Evolutionary conservation across 2,888 invertebrate genomes (phyloP).

Genomic region (Pseudococcus viburni): DNA sequence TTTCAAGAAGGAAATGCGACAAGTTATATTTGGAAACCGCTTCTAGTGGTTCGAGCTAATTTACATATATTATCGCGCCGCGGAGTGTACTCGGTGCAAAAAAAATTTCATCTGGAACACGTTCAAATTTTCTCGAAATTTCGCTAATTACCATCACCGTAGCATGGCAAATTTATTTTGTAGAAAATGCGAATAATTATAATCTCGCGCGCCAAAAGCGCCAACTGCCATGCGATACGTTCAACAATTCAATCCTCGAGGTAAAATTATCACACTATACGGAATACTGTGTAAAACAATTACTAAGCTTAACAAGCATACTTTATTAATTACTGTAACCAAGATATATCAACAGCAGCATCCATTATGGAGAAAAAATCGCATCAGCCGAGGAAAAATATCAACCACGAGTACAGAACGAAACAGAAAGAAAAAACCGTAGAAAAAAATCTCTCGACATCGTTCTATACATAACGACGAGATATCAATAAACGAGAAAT

Average conservation of each 20-base stretch:
- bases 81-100: neutral
- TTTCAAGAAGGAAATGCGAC: conserved; percentile 48
- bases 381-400: neutral
- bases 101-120: conserved; percentile 35
- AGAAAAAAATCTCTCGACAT: conserved; percentile 15
- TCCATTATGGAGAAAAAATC: conserved; percentile 17
- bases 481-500: conserved; percentile 38
- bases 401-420: neutral
- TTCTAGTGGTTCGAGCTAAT: neutral
- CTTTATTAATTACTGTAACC: conserved; percentile 30
- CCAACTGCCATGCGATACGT: neutral
- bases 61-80: conserved; percentile 23
- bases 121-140: conserved; percentile 56
- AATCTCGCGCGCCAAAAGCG: conserved; percentile 28
- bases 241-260: neutral
- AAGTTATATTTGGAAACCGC: neutral
- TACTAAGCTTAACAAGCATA: conserved; percentile 26
- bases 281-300: neutral
- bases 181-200: neutral
- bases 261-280: conserved; percentile 11
- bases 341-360: conserved; percentile 28
- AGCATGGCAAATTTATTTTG: neutral
- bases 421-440: neutral
- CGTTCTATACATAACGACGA: neutral
- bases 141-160: conserved; percentile 36